Evolutionary conservation across 1,140 invertebrate genomes (phyloP).

Genomic region (Parapsyche elsis): DNA sequence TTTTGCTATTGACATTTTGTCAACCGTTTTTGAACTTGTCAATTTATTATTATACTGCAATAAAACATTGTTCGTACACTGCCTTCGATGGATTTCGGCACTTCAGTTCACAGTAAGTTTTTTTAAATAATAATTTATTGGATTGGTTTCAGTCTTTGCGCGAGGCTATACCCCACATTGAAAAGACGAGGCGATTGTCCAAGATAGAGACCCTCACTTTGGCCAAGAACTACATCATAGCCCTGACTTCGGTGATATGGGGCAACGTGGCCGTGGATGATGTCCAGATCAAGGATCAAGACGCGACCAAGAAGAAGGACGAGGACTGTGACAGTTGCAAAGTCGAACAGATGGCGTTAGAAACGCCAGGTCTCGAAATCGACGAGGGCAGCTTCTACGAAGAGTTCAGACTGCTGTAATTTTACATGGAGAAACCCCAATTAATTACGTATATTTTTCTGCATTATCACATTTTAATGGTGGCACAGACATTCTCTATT

Average conservation of each 20-base stretch:
- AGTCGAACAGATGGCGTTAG: constrained; percentile 44
- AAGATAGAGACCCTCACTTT: constrained; percentile 90
- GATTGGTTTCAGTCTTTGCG: constrained; percentile 74
- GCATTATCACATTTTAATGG: too few relatives aligned
- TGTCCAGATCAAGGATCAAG: constrained; percentile 55
- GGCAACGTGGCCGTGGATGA: constrained; percentile 75
- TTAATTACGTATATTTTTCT: background rate
- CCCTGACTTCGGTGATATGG: constrained; percentile 87
- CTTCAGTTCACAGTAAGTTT: too few relatives aligned
- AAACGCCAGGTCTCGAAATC: constrained; percentile 46
- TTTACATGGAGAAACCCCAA: background rate
- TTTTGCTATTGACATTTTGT: too few relatives aligned
- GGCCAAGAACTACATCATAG: constrained; percentile 92
- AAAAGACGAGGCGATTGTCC: constrained; percentile 84
- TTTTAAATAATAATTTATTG: background rate
- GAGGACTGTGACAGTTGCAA: constrained; percentile 32
- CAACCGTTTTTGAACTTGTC: too few relatives aligned
- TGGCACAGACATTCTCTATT: too few relatives aligned
- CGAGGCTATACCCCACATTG: constrained; percentile 89
- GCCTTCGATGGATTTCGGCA: too few relatives aligned
- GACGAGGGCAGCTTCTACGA: constrained; percentile 54
- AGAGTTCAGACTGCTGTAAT: constrained; percentile 43
- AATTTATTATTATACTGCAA: too few relatives aligned
- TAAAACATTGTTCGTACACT: too few relatives aligned
- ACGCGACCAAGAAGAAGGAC: constrained; percentile 15